These are phyloP conservation scores for Babylonia areolata DNA, from an alignment of 1,140 invertebrate species.

Conservation along the genomic window DNA sequence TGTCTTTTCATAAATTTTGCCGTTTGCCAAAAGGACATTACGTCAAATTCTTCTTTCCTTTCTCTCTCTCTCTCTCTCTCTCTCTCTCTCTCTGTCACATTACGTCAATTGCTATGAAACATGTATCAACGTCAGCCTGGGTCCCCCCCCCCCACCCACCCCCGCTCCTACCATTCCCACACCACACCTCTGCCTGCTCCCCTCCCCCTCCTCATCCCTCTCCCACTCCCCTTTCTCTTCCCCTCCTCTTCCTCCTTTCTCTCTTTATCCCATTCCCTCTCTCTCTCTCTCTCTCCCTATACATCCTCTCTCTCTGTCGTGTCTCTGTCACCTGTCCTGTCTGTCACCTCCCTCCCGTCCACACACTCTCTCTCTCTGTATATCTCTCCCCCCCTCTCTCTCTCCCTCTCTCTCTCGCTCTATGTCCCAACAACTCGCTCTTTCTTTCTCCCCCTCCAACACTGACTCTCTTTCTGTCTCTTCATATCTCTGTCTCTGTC, in stretches of 20 bases:
- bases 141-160: not conserved
- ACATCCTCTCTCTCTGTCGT: not conserved
- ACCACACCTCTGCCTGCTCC: not conserved
- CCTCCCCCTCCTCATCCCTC: not conserved
- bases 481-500: not conserved
- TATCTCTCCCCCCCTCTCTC: too few relatives aligned
- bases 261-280: not conserved
- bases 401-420: too few relatives aligned
- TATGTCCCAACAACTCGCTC: too few relatives aligned
- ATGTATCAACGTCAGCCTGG: not conserved
- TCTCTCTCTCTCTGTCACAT: constrained; percentile 52
- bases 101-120: constrained; percentile 15
- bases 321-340: not conserved
- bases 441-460: not conserved
- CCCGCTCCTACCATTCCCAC: not conserved
- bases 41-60: not conserved
- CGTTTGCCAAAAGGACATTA: not conserved
- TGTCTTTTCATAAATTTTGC: not conserved
- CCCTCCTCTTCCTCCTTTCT: not conserved
- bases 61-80: not conserved
- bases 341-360: not conserved
- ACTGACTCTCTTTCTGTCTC: not conserved
- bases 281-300: not conserved
- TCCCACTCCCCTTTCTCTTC: not conserved
- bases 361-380: not conserved